A percentile compares a stretch with the other conserved stretches of the same genome.
phyloP scores from a whole-genome alignment of 2,888 invertebrate species.

The Acleris cristana region DNA sequence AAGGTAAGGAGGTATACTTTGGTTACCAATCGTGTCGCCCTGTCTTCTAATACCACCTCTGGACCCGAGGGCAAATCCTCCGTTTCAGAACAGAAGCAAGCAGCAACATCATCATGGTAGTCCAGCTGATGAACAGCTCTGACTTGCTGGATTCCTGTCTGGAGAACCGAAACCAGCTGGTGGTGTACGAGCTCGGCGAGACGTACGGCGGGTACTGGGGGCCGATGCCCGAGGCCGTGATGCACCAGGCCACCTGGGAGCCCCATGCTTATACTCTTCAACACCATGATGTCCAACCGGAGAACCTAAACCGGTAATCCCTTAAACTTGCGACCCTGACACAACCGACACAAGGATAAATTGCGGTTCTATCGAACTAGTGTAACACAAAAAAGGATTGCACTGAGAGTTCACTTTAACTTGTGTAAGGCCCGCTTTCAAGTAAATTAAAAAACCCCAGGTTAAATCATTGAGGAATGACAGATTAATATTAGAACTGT shows the following conservation, averaged over 20 bases:
- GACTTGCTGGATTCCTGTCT: slow-evolving; percentile 51
- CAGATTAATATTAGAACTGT: no score
- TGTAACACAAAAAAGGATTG: no score
- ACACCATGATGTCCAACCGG: neutral
- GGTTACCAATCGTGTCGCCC: no score
- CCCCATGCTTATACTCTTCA: slow-evolving; percentile 52
- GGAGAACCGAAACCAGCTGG: slow-evolving; percentile 54
- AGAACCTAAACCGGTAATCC: neutral
- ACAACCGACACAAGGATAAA: no score
- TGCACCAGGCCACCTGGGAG: slow-evolving; percentile 41
- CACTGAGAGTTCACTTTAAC: no score
- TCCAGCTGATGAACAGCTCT: slow-evolving; percentile 50
- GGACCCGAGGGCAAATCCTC: neutral
- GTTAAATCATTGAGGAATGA: no score
- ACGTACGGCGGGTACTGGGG: slow-evolving; percentile 77
- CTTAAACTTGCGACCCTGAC: no score
- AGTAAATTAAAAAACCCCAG: no score
- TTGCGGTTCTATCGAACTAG: no score
- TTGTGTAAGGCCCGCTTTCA: no score
- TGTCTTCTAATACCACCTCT: no score
- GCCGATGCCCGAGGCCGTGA: slow-evolving; percentile 55
- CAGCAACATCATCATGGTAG: slow-evolving; percentile 67
- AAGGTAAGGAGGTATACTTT: no score
- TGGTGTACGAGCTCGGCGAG: slow-evolving; percentile 69
- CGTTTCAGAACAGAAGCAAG: slow-evolving; percentile 65